phyloP scores from a whole-genome alignment of 2,113 vertebrate genomes.

The Centropus unirufus region DNA sequence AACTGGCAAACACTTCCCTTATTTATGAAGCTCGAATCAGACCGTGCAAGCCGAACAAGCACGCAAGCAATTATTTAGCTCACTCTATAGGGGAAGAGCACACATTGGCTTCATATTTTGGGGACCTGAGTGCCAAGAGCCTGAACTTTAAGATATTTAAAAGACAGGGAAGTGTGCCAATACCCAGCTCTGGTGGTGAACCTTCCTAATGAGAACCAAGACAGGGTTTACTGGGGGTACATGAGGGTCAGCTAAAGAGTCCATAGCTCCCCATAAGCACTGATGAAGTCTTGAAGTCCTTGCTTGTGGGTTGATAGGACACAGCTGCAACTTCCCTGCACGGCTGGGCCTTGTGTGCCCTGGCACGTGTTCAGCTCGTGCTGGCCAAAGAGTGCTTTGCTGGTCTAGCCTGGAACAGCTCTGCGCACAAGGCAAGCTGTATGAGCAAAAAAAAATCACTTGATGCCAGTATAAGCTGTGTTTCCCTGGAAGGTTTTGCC shows the following conservation, averaged over 20 bases:
- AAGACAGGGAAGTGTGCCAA: neutral
- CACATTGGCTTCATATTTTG: neutral
- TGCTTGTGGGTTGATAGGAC: neutral
- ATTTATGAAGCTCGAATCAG: neutral
- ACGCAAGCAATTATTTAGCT: neutral
- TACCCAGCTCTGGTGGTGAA: neutral
- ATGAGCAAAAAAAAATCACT: slow-evolving; percentile 44
- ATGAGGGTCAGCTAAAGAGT: neutral
- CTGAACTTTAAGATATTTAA: neutral
- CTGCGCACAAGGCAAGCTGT: slow-evolving; percentile 49
- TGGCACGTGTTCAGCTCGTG: neutral
- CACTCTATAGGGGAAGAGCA: neutral
- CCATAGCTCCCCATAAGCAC: neutral
- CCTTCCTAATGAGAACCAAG: neutral
- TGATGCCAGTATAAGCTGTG: slow-evolving; percentile 53
- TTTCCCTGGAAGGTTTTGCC: slow-evolving; percentile 45
- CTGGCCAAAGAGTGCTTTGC: slow-evolving; percentile 8
- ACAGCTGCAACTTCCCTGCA: neutral
- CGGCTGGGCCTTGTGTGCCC: neutral
- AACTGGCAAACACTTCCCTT: neutral
- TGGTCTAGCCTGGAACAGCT: slow-evolving; percentile 1
- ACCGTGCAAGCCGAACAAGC: neutral
- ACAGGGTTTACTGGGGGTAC: neutral
- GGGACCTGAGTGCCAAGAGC: neutral
- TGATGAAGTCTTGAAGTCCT: neutral